Conservation (phyloP, 2,797 vertebrate genomes). For the Neopelma chrysocephalum region DNA sequence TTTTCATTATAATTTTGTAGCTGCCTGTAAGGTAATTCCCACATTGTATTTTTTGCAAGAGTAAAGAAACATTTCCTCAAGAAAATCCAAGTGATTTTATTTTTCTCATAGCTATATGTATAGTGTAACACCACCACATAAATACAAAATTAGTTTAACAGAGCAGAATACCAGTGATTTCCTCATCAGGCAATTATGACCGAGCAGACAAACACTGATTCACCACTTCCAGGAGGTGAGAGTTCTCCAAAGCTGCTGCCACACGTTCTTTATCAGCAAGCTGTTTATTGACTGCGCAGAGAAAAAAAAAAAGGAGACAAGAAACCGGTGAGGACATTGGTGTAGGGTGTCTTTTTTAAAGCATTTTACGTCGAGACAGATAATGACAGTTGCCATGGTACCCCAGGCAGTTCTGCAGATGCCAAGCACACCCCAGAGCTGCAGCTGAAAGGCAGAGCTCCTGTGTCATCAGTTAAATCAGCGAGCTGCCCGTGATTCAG, state of each 20-base stretch:
- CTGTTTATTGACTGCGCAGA: slow-evolving; percentile 91
- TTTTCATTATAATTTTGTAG: neutral
- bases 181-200: slow-evolving; percentile 41
- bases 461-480: neutral
- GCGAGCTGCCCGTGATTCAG: neutral
- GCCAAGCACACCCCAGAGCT: neutral
- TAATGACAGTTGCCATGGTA: neutral
- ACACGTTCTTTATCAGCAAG: slow-evolving; percentile 97
- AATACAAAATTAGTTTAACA: neutral
- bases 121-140: neutral
- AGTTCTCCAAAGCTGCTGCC: slow-evolving; percentile 94
- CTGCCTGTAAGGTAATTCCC: neutral
- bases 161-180: neutral
- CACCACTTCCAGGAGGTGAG: slow-evolving; percentile 94
- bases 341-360: neutral
- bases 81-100: slow-evolving; percentile 5
- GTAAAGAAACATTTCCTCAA: neutral
- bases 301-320: neutral
- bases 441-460: neutral
- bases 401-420: neutral
- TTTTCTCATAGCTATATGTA: neutral
- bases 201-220: slow-evolving; percentile 91
- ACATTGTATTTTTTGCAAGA: neutral
- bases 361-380: neutral
- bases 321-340: neutral